Evolutionary conservation across 2,888 invertebrate species (phyloP), one percentile per base, ranked within the genome.

Genomic region (Napeogenes inachia): DNA sequence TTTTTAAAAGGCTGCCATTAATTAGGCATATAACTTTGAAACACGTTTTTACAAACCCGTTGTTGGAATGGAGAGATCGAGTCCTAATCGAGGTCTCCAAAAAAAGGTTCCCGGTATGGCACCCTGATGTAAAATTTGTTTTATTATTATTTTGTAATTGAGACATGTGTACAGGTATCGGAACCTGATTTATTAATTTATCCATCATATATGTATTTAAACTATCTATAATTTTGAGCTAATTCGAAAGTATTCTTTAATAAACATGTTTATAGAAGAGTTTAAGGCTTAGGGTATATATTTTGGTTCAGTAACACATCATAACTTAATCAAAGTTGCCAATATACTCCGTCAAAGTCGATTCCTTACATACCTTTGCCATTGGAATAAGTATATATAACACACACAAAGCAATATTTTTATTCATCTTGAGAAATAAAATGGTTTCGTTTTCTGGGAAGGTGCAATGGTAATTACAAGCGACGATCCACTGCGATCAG

Each of bases 61-160:
- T 6, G 76, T 73, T 13, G 77, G 77, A 59, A 76, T 64, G 13
- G 74, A 63, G 46, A 79, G 67, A 64, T 79, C 77, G 38, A 79
- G 69, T 45, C 77, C 78, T 60, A 80, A 57, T 6, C 80, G 73
- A 10, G 80, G 80, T 45, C 74, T 73, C 80, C 80, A 80, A 64
- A 76, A 76, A 62, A 75, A 80, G 5, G 75, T 74, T 5, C 80
- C 80, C 12, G 80, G 78, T 6, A 71, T 2, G 4, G 70, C 64
- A 4, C 69, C 71, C 80, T 80, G 64, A 21, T 72, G 59, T 10
- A 32, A 42, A 6, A 6, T 38, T 38, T 38, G 8, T 3, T 6
- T 42, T 6, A 10, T 42, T 42, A 42, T 42, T 42, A 42, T 42
- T 42, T 42, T 42, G 3, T 10, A 10, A 6, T 10, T 42, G 10